phyloP scores from a whole-genome alignment of 2,797 vertebrate species.

The Arrhamphus sclerolepis region DNA sequence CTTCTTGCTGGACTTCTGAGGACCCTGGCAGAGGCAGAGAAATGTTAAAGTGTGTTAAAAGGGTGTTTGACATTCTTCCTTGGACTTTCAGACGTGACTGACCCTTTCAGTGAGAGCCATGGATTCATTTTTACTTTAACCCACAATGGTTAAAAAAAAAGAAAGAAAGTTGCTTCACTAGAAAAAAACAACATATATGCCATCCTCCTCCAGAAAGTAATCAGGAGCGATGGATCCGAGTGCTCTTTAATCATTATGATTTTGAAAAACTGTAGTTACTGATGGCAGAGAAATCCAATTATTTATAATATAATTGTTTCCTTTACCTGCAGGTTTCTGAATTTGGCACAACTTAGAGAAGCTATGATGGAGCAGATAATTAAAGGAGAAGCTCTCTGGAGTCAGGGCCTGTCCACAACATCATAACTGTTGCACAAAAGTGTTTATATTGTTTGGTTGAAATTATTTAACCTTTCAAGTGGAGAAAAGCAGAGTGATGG shows the following conservation, averaged over 20 bases:
- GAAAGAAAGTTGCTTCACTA: background rate
- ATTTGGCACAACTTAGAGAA: constrained; percentile 25
- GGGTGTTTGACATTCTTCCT: background rate
- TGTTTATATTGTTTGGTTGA: background rate
- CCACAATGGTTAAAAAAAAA: background rate
- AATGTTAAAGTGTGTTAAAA: constrained; percentile 5
- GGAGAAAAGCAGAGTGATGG: too few species aligned
- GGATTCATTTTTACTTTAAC: constrained; percentile 22
- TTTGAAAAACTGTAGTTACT: background rate
- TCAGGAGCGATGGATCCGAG: background rate
- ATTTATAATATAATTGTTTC: constrained; percentile 5
- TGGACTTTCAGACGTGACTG: constrained; percentile 6
- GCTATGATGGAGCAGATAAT: background rate
- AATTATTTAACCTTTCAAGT: background rate
- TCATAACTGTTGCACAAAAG: background rate
- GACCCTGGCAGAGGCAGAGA: constrained; percentile 81
- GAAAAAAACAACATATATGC: background rate
- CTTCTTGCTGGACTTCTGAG: constrained; percentile 92
- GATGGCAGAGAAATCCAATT: background rate
- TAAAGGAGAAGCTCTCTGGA: background rate
- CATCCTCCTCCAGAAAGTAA: background rate
- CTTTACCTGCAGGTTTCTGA: constrained; percentile 6
- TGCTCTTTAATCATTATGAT: background rate
- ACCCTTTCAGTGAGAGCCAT: constrained; percentile 13
- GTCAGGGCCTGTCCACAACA: background rate